Evolutionary conservation across 2,113 vertebrate species (phyloP), one percentile per base, ranked within the genome.

Genomic region (Todiramphus chloris): DNA sequence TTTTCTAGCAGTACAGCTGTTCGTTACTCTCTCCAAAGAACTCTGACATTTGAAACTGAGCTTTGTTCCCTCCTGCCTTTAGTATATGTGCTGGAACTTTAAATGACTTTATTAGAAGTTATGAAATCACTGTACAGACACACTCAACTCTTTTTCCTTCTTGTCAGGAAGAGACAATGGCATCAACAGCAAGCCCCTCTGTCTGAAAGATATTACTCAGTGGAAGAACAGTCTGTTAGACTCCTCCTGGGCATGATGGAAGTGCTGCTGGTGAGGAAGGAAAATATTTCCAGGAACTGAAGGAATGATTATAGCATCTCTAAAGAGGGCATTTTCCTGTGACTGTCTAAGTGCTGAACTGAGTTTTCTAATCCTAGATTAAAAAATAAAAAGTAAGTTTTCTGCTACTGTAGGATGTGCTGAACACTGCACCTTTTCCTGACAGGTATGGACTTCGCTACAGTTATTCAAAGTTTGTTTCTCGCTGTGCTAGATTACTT

Each of bases 91-190:
- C 85, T 72, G 60, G 35, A 79, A 73, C 41, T 82, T 25, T 13
- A 46, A 75, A 51, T 82, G 10, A 24, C 43, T 58, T 37, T 56
- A 48, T 78, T 56, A 62, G 69, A 20, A 78, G 53, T 56, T 84
- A 5, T 14, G 78, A 63, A 63, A 51, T 41, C 39, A n/a, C 35
- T 18, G 50, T 69, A 46, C 66, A 82, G 83, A 55, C 55, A 68
- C 66, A 53, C 44, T 93, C 58, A 87, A 6, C 69, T 76, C 77
- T 94, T 31, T 83, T 75, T 84, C 73, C 92, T 82, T 89, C 95
- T 78, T 16, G 2, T 76, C 41, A 84, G 90, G 69, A 82, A 75
- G 39, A 58, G 37, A 33, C 10, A 78, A 11, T 30, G 46, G 28
- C 83, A 53, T 39, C 80, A 50, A 18, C 44, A 67, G 35, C 5